Conservation (phyloP, 1,140 invertebrate genomes). For the Aphelenchoides besseyi region DNA sequence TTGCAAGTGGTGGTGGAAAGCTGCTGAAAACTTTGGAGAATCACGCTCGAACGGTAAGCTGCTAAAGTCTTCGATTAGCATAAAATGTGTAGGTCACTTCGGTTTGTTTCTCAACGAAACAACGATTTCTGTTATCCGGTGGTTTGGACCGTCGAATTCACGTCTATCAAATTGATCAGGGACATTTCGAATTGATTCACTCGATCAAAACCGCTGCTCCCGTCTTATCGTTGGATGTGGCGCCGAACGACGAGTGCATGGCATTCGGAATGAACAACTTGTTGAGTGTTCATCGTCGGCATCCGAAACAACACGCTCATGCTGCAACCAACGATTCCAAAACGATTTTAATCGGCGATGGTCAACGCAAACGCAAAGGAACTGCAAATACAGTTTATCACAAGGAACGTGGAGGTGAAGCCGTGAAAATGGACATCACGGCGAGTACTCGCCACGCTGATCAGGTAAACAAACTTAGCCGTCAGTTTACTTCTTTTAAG, state of each 20-base stretch:
- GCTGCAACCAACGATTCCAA: not conserved
- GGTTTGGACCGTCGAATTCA: slow-evolving; percentile 87
- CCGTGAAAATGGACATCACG: slow-evolving; percentile 15
- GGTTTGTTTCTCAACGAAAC: slow-evolving; percentile 72
- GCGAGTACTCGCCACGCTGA: slow-evolving; percentile 23
- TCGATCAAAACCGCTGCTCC: slow-evolving; percentile 84
- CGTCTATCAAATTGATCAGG: slow-evolving; percentile 76
- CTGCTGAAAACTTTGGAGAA: slow-evolving; percentile 75
- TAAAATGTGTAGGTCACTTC: slow-evolving; percentile 54
- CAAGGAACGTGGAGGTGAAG: slow-evolving; percentile 17
- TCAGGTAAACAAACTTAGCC: too few species aligned
- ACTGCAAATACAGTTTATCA: not conserved
- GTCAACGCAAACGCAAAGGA: not conserved
- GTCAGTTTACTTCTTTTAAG: slow-evolving; percentile 27
- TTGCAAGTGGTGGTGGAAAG: slow-evolving; percentile 76
- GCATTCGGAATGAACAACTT: slow-evolving; percentile 81
- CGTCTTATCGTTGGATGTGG: slow-evolving; percentile 78
- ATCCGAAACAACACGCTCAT: slow-evolving; percentile 59
- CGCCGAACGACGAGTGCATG: slow-evolving; percentile 76
- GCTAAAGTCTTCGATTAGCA: slow-evolving; percentile 65
- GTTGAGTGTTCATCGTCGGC: slow-evolving; percentile 77
- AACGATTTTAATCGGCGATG: not conserved
- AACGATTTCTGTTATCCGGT: slow-evolving; percentile 78
- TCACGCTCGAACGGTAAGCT: slow-evolving; percentile 90
- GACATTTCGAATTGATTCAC: slow-evolving; percentile 80